These are phyloP conservation scores for Toxotes jaculatrix DNA, from an alignment of 2,113 vertebrate genomes.

Conservation along the genomic window DNA sequence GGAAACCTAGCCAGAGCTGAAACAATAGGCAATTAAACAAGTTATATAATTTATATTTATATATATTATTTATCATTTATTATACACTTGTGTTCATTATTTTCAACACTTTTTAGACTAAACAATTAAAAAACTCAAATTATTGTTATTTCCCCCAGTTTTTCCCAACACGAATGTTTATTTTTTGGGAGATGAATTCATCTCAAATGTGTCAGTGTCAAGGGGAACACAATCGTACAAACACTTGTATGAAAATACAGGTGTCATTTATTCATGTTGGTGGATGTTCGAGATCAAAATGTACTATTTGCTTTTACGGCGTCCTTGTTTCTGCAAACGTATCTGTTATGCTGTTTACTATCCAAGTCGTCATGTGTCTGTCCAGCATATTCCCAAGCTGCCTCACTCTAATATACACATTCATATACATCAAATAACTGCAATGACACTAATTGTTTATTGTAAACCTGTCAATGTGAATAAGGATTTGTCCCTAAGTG, in stretches of 20 bases:
- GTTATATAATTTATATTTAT: too few species aligned
- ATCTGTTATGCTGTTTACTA: not conserved
- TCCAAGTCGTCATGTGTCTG: slow-evolving; percentile 17
- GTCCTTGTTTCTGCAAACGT: not conserved
- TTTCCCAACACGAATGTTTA: too few species aligned
- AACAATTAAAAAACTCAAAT: not conserved
- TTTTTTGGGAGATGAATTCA: not conserved
- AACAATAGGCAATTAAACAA: not conserved
- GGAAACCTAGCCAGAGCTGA: not conserved
- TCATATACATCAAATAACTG: not conserved
- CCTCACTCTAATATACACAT: slow-evolving; percentile 22
- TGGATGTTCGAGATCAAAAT: not conserved
- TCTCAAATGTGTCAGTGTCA: not conserved
- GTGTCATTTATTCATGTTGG: not conserved
- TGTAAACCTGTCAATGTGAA: slow-evolving; percentile 3
- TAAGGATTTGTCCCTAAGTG: slow-evolving; percentile 31
- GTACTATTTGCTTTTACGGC: not conserved
- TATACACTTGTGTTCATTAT: not conserved
- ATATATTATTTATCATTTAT: too few species aligned
- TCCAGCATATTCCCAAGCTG: not conserved
- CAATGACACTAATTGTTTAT: slow-evolving; percentile 5
- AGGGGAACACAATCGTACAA: not conserved
- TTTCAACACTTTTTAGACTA: not conserved
- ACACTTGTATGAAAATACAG: not conserved
- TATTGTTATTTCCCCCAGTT: not conserved